Base-by-base conservation (phyloP, 2,797 vertebrate species). In the Balearica regulorum region DNA sequence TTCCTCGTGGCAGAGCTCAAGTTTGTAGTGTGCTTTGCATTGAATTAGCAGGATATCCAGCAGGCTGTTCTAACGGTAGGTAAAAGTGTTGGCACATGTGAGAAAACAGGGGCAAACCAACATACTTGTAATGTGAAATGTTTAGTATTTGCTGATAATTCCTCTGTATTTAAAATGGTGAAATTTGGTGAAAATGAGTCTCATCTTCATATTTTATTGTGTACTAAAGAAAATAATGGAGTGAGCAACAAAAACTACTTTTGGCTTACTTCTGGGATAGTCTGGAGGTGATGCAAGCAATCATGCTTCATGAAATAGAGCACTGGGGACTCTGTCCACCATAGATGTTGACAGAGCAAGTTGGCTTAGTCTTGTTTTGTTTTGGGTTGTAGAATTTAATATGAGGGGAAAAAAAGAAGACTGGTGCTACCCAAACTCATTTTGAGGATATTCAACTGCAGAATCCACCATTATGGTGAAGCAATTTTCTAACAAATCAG, bases 371-470 rank as follows among this genome's bases (percentile, higher is more conserved):
- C 39, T 82, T 72, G 19, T 31, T 72, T 83, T 80, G 28, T 65
- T 89, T 73, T 28, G 43, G 21, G 7, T 73, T 69, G 39, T 25
- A 72, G 39, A 72, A 72, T 76, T 80, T 53, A 46, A 31, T 53
- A 17, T 8, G 16, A 6, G 51, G 15, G 31, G 10, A 3, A 0
- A 10, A 14, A 1, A 11, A 8, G 9, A 21, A 39, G 43, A 44
- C 26, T 61, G 11, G 16, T 72, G 25, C 39, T 83, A 44, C 39
- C 20, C 29, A 44, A 61, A 68, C 28, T 66, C 0, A 24, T 81
- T 84, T 54, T 93, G 48, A 70, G 18, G 26, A 35, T 72, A 66
- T 57, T 81, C 20, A 62, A 1, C 43, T 51, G 41, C 69, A 54
- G 37, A 71, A 82, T 84, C n/a, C 62, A 66, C 54, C 9, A 8